Percentiles rank a stretch among this genome's conserved stretches.
These are phyloP conservation scores for Drosophila neotestacea DNA, from an alignment of 2,888 invertebrate species.

Conservation along the genomic window DNA sequence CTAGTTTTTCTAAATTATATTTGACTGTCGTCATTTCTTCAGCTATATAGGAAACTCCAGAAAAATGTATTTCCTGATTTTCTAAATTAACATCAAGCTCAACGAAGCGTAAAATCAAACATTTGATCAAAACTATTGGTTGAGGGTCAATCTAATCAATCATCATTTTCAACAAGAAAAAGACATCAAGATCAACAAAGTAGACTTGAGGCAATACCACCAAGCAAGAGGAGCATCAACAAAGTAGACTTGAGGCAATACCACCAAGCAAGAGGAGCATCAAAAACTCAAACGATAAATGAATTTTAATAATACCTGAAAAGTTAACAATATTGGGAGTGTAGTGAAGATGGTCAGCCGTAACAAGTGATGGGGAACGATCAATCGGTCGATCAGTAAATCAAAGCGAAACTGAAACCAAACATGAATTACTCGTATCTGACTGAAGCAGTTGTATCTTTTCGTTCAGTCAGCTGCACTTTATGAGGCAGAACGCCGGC, in stretches of 20 bases:
- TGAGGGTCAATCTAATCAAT: conserved; percentile 72
- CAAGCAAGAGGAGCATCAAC: no score
- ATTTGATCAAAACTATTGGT: conserved; percentile 46
- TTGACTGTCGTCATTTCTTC: background rate
- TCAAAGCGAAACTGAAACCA: conserved; percentile 16
- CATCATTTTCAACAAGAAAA: conserved; percentile 63
- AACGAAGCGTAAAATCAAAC: conserved; percentile 69
- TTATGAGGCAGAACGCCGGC: conserved; percentile 60
- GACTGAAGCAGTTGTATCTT: conserved; percentile 15
- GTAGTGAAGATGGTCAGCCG: conserved; percentile 30
- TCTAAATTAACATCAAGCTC: background rate
- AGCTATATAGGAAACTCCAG: background rate
- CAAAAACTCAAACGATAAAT: conserved; percentile 30
- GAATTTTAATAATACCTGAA: conserved; percentile 39
- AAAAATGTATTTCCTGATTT: background rate
- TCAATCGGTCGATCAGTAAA: conserved; percentile 50
- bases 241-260: conserved; percentile 38
- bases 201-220: conserved; percentile 40
- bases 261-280: conserved; percentile 43
- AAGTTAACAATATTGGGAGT: conserved; percentile 14
- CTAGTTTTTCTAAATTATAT: no score
- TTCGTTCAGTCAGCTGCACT: conserved; percentile 46
- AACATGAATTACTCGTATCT: conserved; percentile 19
- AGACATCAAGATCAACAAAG: conserved; percentile 46
- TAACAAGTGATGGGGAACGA: conserved; percentile 41